phyloP scores from a whole-genome alignment of 2,888 invertebrate genomes.

The Timandra comae region DNA sequence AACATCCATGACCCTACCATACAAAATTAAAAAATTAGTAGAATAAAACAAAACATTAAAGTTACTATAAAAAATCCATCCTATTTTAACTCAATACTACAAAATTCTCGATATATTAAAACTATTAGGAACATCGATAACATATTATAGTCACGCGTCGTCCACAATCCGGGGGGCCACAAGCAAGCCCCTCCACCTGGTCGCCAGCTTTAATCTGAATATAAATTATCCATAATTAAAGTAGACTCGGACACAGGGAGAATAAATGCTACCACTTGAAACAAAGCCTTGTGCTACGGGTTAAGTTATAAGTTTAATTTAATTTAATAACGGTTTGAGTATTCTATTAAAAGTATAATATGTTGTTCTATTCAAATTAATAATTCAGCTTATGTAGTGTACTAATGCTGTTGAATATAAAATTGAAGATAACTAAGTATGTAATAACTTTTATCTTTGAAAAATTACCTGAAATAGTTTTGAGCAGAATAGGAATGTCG shows the following conservation, averaged over 20 bases:
- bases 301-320: slow-evolving; percentile 18
- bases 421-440: too few relatives aligned
- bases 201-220: slow-evolving; percentile 68
- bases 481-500: too few relatives aligned
- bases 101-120: too few relatives aligned
- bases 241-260: slow-evolving; percentile 67
- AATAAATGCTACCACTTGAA: slow-evolving; percentile 74
- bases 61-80: neutral
- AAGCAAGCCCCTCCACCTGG: slow-evolving; percentile 54
- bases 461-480: too few relatives aligned
- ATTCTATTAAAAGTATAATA: too few relatives aligned
- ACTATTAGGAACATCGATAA: neutral
- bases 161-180: slow-evolving; percentile 6
- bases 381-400: too few relatives aligned
- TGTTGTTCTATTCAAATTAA: too few relatives aligned
- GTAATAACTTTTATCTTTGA: too few relatives aligned
- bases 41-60: neutral
- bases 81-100: slow-evolving; percentile 1
- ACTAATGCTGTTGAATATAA: too few relatives aligned
- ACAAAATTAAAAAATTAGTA: too few relatives aligned
- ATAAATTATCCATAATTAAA: slow-evolving; percentile 76
- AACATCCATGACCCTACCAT: too few relatives aligned
- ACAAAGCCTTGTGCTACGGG: slow-evolving; percentile 51
- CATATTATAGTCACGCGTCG: slow-evolving; percentile 4
- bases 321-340: slow-evolving; percentile 3